These are phyloP conservation scores for Steatornis caripensis DNA, from an alignment of 2,113 vertebrate species.

Conservation along the genomic window DNA sequence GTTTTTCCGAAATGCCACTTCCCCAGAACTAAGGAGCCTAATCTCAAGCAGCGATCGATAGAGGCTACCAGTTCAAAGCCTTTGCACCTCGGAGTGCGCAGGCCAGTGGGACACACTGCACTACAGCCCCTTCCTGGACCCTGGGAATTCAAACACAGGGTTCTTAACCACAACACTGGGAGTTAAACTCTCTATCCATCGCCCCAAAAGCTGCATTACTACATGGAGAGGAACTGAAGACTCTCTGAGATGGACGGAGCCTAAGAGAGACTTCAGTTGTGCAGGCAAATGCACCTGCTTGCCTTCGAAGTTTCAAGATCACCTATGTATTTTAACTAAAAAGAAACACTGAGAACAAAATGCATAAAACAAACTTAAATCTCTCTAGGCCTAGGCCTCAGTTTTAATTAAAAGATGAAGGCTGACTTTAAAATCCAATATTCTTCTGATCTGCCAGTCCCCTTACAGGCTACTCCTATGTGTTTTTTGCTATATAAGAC, in stretches of 20 bases:
- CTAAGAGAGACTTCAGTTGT: neutral
- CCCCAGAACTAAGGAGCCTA: neutral
- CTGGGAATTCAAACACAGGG: neutral
- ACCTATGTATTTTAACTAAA: neutral
- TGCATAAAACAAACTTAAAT: neutral
- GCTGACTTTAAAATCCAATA: neutral
- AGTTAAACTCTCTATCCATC: neutral
- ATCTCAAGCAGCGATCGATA: neutral
- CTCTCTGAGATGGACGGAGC: neutral
- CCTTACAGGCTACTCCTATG: neutral
- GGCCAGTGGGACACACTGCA: neutral
- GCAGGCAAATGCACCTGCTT: neutral
- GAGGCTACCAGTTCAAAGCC: neutral
- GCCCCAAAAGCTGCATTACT: neutral
- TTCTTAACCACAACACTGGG: neutral
- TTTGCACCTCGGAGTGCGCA: fast-evolving
- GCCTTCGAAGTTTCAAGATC: neutral
- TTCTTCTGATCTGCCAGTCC: neutral
- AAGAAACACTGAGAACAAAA: neutral
- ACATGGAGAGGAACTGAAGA: neutral
- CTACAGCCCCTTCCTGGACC: neutral
- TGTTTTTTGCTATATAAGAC: neutral
- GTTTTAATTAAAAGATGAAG: neutral
- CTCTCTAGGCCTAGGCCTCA: neutral
- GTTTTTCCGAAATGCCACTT: neutral